A percentile compares a stretch with the other conserved stretches of the same genome.
Conservation (phyloP, 2,888 invertebrate species). For the Ditula angustiorana region DNA sequence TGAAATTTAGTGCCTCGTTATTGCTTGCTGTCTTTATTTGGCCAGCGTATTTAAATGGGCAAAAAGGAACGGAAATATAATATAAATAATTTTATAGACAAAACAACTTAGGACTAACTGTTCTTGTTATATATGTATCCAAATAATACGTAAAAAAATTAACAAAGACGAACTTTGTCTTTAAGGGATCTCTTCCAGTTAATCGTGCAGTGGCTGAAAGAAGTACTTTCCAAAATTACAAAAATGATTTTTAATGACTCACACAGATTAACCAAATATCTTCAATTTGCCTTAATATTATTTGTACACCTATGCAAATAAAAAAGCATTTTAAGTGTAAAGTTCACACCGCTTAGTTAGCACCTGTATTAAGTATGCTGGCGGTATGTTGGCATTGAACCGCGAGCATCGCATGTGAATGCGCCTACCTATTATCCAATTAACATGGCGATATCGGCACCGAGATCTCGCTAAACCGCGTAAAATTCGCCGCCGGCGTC, state of each 20-base stretch:
- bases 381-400: neutral
- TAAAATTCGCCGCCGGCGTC: constrained; percentile 51
- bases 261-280: no score
- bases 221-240: no score
- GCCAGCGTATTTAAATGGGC: constrained; percentile 18
- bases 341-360: neutral
- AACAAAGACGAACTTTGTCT: no score
- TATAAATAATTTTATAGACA: no score
- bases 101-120: no score
- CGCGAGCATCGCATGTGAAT: constrained; percentile 8
- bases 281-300: no score
- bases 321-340: neutral
- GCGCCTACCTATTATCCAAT: constrained; percentile 57
- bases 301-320: neutral
- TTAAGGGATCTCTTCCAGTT: no score
- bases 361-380: neutral
- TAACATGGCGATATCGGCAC: constrained; percentile 54
- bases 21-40: constrained; percentile 34
- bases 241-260: no score
- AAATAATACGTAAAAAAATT: neutral
- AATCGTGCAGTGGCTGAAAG: no score
- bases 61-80: constrained; percentile 12
- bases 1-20: constrained; percentile 38
- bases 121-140: no score
- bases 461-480: constrained; percentile 54